Evolutionary conservation across 2,113 vertebrate species (phyloP).

Genomic region (Bos indicus): DNA sequence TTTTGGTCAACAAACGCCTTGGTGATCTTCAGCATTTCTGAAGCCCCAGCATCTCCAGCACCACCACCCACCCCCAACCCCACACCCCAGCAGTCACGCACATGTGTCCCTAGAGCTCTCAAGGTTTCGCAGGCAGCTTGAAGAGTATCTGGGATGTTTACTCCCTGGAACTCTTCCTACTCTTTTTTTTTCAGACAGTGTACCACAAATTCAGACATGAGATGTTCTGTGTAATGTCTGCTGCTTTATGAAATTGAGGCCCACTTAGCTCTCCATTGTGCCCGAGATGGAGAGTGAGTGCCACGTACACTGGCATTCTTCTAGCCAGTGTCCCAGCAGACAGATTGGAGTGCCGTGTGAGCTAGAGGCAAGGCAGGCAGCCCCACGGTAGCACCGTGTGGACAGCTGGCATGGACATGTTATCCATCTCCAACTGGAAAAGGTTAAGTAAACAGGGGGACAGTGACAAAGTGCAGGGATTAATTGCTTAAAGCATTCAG

Average conservation of each 20-base stretch:
- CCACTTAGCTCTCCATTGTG: background rate
- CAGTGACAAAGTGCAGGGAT: conserved; percentile 59
- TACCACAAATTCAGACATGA: background rate
- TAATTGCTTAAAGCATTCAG: conserved; percentile 53
- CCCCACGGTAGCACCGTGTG: background rate
- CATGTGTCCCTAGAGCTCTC: background rate
- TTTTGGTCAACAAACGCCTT: background rate
- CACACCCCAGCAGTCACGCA: background rate
- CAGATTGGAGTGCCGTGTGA: conserved; percentile 22
- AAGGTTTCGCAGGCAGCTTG: background rate
- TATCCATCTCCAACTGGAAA: conserved; percentile 44
- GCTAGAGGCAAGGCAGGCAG: background rate
- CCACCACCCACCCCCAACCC: background rate
- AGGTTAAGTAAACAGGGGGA: conserved; percentile 62
- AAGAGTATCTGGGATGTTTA: background rate
- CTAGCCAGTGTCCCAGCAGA: conserved; percentile 13
- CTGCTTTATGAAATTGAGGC: background rate
- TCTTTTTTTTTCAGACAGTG: background rate
- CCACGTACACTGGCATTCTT: background rate
- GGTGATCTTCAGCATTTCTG: background rate
- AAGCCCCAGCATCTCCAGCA: background rate
- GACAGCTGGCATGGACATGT: conserved; percentile 43
- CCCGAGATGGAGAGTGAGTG: background rate
- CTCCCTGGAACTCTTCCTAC: background rate
- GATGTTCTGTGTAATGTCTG: background rate